These are phyloP conservation scores for Papilio dardanus DNA, from an alignment of 1,140 invertebrate species.

Conservation along the genomic window DNA sequence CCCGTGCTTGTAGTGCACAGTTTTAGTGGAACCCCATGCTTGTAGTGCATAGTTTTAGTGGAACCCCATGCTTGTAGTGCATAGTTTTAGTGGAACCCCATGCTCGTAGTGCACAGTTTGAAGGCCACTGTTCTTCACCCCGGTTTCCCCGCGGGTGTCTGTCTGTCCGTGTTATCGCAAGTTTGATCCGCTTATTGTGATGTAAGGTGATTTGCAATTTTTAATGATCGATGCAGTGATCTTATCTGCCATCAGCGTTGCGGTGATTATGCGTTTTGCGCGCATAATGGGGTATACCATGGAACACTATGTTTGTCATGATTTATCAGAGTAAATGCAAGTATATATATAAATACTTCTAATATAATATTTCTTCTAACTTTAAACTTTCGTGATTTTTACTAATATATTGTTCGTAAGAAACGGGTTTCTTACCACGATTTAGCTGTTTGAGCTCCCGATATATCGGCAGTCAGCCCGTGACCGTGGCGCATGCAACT, in stretches of 20 bases:
- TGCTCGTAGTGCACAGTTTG: background rate
- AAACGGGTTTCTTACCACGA: too few species aligned
- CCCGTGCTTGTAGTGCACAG: too few species aligned
- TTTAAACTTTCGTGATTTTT: too few species aligned
- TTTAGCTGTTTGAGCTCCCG: background rate
- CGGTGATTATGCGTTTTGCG: constrained; percentile 69
- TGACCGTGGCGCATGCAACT: too few species aligned
- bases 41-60: too few species aligned
- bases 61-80: too few species aligned
- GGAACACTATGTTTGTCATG: constrained; percentile 52
- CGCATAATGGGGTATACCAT: constrained; percentile 49
- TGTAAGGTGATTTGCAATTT: constrained; percentile 65
- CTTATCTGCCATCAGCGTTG: constrained; percentile 54
- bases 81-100: too few species aligned
- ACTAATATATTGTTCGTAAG: too few species aligned
- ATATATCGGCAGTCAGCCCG: too few species aligned
- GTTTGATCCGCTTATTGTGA: constrained; percentile 53
- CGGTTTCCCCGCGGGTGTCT: constrained; percentile 52
- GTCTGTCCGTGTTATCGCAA: constrained; percentile 36
- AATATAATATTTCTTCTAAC: too few species aligned
- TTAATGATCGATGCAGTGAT: constrained; percentile 59
- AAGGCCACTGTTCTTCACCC: constrained; percentile 44
- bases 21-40: too few species aligned
- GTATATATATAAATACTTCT: too few species aligned
- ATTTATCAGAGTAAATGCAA: constrained; percentile 29